Conservation (phyloP, 1,140 invertebrate species). For the Drosophila paulistorum region DNA sequence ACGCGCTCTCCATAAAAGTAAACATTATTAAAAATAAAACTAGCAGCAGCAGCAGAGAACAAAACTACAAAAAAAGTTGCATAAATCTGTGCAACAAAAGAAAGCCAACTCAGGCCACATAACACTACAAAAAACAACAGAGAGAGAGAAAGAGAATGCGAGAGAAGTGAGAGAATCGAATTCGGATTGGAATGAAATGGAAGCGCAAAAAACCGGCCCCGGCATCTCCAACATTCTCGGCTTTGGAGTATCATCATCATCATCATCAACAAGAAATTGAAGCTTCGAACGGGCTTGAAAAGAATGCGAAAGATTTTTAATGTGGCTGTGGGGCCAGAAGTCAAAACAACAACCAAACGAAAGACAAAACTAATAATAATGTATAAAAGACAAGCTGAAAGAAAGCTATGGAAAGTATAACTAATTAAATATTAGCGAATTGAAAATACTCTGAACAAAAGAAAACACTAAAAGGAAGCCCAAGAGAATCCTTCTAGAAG, state of each 20-base stretch:
- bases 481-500: no score
- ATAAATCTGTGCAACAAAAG: conserved; percentile 72
- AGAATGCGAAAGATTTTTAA: conserved; percentile 68
- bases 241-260: conserved; percentile 11
- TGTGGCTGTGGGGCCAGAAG: conserved; percentile 45
- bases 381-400: conserved; percentile 48
- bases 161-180: conserved; percentile 15
- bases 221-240: conserved; percentile 46
- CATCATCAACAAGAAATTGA: conserved; percentile 21
- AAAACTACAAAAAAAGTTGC: conserved; percentile 53
- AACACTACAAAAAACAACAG: conserved; percentile 21
- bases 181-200: conserved; percentile 26
- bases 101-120: conserved; percentile 44
- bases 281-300: conserved; percentile 22
- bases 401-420: conserved; percentile 48
- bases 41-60: conserved; percentile 28
- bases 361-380: conserved; percentile 29
- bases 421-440: conserved; percentile 3
- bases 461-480: no score
- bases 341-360: conserved; percentile 47
- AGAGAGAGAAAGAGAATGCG: conserved; percentile 7
- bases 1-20: conserved; percentile 43
- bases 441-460: background rate
- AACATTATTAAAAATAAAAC: conserved; percentile 59
- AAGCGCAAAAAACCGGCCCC: conserved; percentile 56